Base-by-base conservation (phyloP, 2,797 vertebrate genomes). In the Myripristis jacobus region DNA sequence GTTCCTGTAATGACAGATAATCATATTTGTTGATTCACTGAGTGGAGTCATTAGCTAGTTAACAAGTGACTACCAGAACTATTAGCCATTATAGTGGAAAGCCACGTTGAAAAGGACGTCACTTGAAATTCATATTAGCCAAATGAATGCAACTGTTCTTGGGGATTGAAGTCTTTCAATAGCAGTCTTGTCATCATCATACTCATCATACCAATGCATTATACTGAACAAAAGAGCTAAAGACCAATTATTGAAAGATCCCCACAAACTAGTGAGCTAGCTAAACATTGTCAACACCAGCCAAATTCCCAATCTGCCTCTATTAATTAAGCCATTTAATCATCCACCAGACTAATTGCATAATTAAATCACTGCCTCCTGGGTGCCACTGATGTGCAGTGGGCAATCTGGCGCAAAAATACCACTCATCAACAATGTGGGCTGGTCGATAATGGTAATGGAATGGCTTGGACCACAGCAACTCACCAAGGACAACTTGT, bases 291-390 rank as follows among this genome's bases (percentile, higher is more conserved):
- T 90, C 86, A 87, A 88, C 88, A 86, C 82, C 70, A 81, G 90
- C 89, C 88, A 93, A 93, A 93, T 92, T 89, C 87, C 85, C 85
- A 93, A 92, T 94, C 87, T 93, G 86, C 71, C 81, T 90, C 89
- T 92, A 92, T 94, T 94, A 93, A 93, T 93, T 90, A 92, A 91
- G 90, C 91, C 91, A 91, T 94, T 94, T 92, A 94, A 93, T 93
- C 91, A 92, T 91, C 89, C 92, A 88, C 89, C 80, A 87, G 89
- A 88, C 90, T 94, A 94, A 94, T 93, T 93, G 90, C 90, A 81
- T 94, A 92, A 94, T 94, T 91, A 93, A 94, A 94, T 94, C 91
- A 91, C 87, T 88, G 89, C 91, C 92, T 92, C 90, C 90, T 92
- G 91, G 88, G 88, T 88, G 83, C 73, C 80, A 91, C 87, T 92